Evolutionary conservation across 2,113 vertebrate genomes (phyloP).

Genomic region (Lutjanus erythropterus): DNA sequence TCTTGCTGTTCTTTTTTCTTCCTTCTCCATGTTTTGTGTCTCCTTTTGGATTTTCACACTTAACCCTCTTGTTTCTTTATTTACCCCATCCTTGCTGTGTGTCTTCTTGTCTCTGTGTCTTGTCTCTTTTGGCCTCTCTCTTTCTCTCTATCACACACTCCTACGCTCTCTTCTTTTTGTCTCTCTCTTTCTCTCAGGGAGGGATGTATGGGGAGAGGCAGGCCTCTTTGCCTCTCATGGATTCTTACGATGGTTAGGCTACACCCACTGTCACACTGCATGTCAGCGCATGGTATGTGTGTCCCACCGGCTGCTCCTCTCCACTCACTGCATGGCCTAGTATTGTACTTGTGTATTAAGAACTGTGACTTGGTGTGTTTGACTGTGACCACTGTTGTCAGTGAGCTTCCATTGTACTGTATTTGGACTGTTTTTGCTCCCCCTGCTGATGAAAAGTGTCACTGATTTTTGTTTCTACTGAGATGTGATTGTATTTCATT

Average conservation of each 20-base stretch:
- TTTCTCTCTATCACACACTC: constrained; percentile 15
- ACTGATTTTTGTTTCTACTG: constrained; percentile 18
- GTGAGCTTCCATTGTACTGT: constrained; percentile 53
- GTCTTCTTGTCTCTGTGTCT: not conserved
- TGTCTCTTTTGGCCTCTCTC: constrained; percentile 16
- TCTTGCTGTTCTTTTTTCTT: not conserved
- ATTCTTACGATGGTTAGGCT: constrained; percentile 88
- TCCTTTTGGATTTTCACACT: constrained; percentile 1
- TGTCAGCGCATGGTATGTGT: constrained; percentile 88
- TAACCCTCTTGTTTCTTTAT: constrained; percentile 5
- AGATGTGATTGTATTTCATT: constrained; percentile 1
- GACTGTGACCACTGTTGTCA: constrained; percentile 40
- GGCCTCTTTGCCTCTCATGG: constrained; percentile 85
- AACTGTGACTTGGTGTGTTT: constrained; percentile 27
- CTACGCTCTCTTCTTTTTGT: constrained; percentile 1
- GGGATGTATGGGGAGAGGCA: constrained; percentile 84
- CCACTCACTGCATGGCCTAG: constrained; percentile 74
- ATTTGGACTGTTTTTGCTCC: constrained; percentile 55
- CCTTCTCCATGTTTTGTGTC: not conserved
- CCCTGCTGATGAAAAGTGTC: constrained; percentile 59
- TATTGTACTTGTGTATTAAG: constrained; percentile 24
- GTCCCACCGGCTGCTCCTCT: constrained; percentile 66
- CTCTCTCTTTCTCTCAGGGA: constrained; percentile 77
- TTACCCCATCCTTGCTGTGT: not conserved
- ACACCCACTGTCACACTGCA: constrained; percentile 85